Evolutionary conservation across 2,888 invertebrate genomes (phyloP), one percentile per base, ranked within the genome.

Genomic region (Zootermopsis nevadensis): DNA sequence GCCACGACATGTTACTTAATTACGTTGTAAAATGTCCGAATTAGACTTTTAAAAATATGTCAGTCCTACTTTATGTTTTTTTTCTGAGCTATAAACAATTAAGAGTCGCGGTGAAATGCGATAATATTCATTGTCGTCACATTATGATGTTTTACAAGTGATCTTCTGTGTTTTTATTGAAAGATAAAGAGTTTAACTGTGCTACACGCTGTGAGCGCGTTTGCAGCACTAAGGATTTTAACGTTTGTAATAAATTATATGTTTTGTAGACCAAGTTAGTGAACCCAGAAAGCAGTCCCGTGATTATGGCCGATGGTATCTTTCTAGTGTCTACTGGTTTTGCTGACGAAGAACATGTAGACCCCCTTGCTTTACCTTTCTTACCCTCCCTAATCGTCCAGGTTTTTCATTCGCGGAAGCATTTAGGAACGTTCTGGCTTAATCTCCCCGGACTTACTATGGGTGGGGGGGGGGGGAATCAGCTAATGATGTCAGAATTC

Each of bases 271-370:
- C n/a, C 74, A 74, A 27, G n/a, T 74, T 74, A 74, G 74, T 8
- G 19, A 35, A 6, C 24, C 24, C 27, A 10, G n/a, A 15, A 76
- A 30, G 76, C 30, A 76, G 48, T n/a, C 76, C n/a, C 42, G 38
- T 76, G 76, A 76, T 76, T 76, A 76, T 76, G 76, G 48, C 76
- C 27, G 76, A 76, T 76, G 38, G 30, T 76, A 76, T 76, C 76
- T 38, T 30, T 19, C 30, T n/a, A n/a, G 6, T 76, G 12, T 42
- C 38, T 76, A 27, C 27, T 76, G 42, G 76, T 76, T 76, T 76
- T 76, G 76, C 76, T 76, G 76, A 76, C 76, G 42, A 76, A 76
- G 60, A n/a, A 60, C 60, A 60, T 27, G 60, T 4, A 60, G n/a
- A 4, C 60, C 6, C 60, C 60, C 60, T 27, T 8, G 12, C 53